phyloP scores from a whole-genome alignment of 2,888 invertebrate species.

The Drosophila incognita region DNA sequence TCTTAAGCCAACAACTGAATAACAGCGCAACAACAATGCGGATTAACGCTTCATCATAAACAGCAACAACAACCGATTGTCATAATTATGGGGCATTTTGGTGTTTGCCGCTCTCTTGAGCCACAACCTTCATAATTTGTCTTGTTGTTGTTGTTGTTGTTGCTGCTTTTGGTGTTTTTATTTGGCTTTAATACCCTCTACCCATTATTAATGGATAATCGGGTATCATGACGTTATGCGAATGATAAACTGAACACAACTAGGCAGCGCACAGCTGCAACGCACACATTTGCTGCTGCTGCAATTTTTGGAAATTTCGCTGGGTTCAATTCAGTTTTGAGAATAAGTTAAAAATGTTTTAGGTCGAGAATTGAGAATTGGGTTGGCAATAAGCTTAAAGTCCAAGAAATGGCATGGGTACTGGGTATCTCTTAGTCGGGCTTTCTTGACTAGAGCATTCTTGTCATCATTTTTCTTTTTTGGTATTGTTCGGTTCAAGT shows the following conservation, averaged over 20 bases:
- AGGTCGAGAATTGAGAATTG: background rate
- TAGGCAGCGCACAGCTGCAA: no score
- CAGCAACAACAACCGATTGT: constrained; percentile 67
- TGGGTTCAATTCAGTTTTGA: background rate
- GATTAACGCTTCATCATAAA: constrained; percentile 78
- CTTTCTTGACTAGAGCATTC: background rate
- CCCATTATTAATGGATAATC: background rate
- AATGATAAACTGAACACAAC: no score
- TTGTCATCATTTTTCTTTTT: background rate
- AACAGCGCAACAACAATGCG: constrained; percentile 70
- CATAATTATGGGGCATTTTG: constrained; percentile 79
- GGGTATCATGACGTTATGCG: background rate
- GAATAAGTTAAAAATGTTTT: background rate
- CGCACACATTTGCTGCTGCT: no score
- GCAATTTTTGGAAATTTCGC: no score
- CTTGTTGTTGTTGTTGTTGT: background rate
- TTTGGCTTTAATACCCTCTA: background rate
- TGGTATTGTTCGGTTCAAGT: constrained; percentile 10
- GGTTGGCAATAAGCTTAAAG: background rate
- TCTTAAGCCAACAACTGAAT: constrained; percentile 73
- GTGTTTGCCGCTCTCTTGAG: constrained; percentile 69
- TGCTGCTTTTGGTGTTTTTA: background rate
- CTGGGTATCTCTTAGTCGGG: constrained; percentile 5
- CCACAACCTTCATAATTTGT: constrained; percentile 24
- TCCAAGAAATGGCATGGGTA: background rate